Evolutionary conservation across 2,888 invertebrate genomes (phyloP).

Genomic region (Stictocephala bisonia): DNA sequence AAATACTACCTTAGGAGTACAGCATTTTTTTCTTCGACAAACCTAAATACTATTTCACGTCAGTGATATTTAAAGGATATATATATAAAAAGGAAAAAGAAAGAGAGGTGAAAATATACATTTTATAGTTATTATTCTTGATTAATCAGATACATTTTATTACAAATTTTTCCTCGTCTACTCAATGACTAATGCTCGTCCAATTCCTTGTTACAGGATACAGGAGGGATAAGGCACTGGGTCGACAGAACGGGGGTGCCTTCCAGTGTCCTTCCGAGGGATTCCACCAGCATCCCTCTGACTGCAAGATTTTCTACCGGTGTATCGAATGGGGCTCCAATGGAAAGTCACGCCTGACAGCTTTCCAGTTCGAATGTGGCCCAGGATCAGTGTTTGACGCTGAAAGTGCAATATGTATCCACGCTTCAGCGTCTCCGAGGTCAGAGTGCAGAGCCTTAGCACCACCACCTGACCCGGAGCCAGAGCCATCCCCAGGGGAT

Average conservation of each 20-base stretch:
- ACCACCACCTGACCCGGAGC: slow-evolving; percentile 37
- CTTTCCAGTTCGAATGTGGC: slow-evolving; percentile 78
- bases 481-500: slow-evolving; percentile 32
- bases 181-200: too few species aligned
- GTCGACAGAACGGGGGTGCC: neutral
- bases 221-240: slow-evolving; percentile 17
- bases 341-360: slow-evolving; percentile 68
- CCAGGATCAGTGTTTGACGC: slow-evolving; percentile 81
- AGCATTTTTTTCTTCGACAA: too few species aligned
- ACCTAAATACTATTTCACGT: too few species aligned
- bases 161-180: too few species aligned
- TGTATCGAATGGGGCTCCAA: slow-evolving; percentile 75
- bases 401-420: slow-evolving; percentile 75
- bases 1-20: too few species aligned
- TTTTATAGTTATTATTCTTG: too few species aligned
- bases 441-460: slow-evolving; percentile 68
- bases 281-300: slow-evolving; percentile 76
- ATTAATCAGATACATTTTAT: too few species aligned
- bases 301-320: slow-evolving; percentile 80
- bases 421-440: slow-evolving; percentile 75
- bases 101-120: too few species aligned
- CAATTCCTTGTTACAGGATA: slow-evolving; percentile 8
- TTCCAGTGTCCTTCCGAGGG: slow-evolving; percentile 76
- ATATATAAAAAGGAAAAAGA: too few species aligned
- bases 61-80: too few species aligned